Evolutionary conservation across 2,888 invertebrate species (phyloP), one percentile per base, ranked within the genome.

Genomic region (Stomorhina lunata): DNA sequence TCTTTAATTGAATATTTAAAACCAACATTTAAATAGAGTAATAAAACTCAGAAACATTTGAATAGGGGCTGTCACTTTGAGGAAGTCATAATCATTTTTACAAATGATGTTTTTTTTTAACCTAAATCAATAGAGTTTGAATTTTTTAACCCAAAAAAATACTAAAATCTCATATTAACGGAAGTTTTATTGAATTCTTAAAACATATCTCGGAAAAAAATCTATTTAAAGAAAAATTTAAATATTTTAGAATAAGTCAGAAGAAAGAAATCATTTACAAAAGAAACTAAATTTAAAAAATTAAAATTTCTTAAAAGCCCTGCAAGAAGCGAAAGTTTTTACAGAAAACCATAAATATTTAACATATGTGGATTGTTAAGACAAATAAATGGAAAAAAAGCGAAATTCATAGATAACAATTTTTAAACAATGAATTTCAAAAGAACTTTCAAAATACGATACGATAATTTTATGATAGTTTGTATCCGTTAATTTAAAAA

Each of bases 381-480:
- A 40, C 15, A 61, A 69, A 68, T 7, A 40, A 29, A 48, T 17
- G 43, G 17, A 37, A 57, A 37, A 57, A 12, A 55, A 55, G n/a
- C 43, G 10, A 48, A n/a, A 10, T 29, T 17, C 27, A 15, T 10
- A 45, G 15, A 57, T 57, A 66, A 48, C 37, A 63, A 76, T n/a
- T n/a, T n/a, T 68, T 48, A 68, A 76, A 37, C 22, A 45, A 57
- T 48, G 22, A 50, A 29, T 32, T 50, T 61, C n/a, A 77, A 77
- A 69, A 69, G 69, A 69, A 77, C 27, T 68, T 59, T 68, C 27
- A 10, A 68, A 50, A 68, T 25, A 65, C 25, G n/a, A n/a, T n/a
- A n/a, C n/a, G n/a, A n/a, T n/a, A 57, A 65, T 59, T 68, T 61
- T 32, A 17, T 53, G 25, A 45, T 37, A 75, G 5, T 61, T 61